Evolutionary conservation across 2,113 vertebrate genomes (phyloP).

Genomic region (Esox niger): DNA sequence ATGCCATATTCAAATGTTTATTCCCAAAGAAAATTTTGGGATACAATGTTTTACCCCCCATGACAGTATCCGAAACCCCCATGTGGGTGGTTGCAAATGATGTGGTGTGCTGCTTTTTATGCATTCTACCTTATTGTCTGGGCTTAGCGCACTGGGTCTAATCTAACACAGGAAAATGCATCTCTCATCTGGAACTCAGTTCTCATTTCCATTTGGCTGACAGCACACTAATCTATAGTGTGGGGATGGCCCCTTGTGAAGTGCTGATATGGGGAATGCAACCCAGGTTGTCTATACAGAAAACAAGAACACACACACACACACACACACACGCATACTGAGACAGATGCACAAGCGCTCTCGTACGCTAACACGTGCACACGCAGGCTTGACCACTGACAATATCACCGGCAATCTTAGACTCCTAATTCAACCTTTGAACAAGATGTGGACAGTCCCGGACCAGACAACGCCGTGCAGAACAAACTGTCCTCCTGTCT

Average conservation of each 20-base stretch:
- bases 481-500: neutral
- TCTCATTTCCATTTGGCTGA: constrained; percentile 39
- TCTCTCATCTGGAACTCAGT: constrained; percentile 6
- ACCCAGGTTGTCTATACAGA: neutral
- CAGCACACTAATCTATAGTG: constrained; percentile 23
- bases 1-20: too few species aligned
- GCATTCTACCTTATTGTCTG: constrained; percentile 16
- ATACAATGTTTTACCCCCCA: too few species aligned
- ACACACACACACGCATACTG: neutral
- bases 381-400: constrained; percentile 11
- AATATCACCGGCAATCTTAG: too few species aligned
- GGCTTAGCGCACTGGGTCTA: neutral
- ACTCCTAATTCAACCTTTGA: too few species aligned
- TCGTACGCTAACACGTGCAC: neutral
- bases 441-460: too few species aligned
- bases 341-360: neutral
- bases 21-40: too few species aligned
- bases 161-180: constrained; percentile 21
- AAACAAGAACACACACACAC: constrained; percentile 2
- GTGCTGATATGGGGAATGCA: constrained; percentile 5
- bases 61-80: too few species aligned
- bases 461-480: too few species aligned
- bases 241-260: constrained; percentile 4
- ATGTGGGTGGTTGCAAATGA: too few species aligned
- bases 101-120: constrained; percentile 4